Evolutionary conservation across 2,888 invertebrate species (phyloP).

Genomic region (Octonoba sinensis): DNA sequence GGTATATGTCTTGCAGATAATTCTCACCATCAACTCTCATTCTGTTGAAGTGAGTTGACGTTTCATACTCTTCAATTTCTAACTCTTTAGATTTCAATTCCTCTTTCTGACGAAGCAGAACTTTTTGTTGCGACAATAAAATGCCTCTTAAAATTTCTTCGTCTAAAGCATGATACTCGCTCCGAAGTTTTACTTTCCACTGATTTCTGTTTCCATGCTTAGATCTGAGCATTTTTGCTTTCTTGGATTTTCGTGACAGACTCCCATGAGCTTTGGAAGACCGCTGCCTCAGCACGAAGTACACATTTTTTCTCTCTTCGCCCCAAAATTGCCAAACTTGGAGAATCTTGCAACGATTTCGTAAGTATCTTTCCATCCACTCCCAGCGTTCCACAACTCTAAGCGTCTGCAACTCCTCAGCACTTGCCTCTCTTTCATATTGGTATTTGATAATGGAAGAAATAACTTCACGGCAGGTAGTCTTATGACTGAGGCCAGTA

Average conservation of each 20-base stretch:
- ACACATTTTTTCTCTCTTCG: constrained; percentile 77
- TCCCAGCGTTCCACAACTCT: constrained; percentile 78
- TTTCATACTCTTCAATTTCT: constrained; percentile 83
- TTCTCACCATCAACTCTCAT: constrained; percentile 83
- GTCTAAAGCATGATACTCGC: constrained; percentile 68
- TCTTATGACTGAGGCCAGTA: constrained; percentile 81
- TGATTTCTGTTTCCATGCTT: constrained; percentile 1
- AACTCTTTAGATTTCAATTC: constrained; percentile 79
- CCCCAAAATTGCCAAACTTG: constrained; percentile 87
- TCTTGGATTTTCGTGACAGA: constrained; percentile 3
- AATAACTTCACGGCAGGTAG: constrained; percentile 84
- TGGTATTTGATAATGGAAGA: constrained; percentile 76
- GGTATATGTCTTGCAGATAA: constrained; percentile 83
- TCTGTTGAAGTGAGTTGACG: constrained; percentile 81
- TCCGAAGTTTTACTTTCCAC: constrained; percentile 66
- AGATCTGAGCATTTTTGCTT: background rate
- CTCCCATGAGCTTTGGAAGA: constrained; percentile 23
- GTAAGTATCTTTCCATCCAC: constrained; percentile 75
- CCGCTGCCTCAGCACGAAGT: constrained; percentile 68
- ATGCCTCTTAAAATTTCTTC: constrained; percentile 73
- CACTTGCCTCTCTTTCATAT: constrained; percentile 40
- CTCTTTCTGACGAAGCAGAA: constrained; percentile 73
- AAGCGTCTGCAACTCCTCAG: constrained; percentile 63
- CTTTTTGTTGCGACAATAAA: constrained; percentile 77
- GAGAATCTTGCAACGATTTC: constrained; percentile 80